Conservation (phyloP, 2,113 vertebrate genomes). For the Peromyscus californicus region DNA sequence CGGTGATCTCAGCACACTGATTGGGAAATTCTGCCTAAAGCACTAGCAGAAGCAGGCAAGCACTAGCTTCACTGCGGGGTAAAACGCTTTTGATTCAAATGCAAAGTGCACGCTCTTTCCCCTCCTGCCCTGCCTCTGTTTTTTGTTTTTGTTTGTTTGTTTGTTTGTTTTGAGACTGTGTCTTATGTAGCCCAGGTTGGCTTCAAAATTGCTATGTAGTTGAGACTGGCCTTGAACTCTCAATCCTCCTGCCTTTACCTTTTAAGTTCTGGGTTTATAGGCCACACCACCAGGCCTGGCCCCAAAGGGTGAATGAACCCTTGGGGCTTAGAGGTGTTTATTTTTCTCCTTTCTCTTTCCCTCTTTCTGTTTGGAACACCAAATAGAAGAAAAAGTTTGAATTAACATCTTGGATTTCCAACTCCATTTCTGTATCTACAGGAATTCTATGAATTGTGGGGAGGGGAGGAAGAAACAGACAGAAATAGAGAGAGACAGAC, state of each 20-base stretch:
- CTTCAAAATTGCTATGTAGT: not conserved
- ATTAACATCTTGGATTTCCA: not conserved
- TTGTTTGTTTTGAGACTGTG: not conserved
- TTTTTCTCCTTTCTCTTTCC: not conserved
- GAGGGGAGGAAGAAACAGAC: constrained; percentile 52
- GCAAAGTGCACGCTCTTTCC: not conserved
- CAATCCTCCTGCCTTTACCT: not conserved
- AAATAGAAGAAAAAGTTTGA: constrained; percentile 10
- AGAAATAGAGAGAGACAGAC: constrained; percentile 63
- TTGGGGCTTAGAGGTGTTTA: not conserved
- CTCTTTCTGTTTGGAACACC: not conserved
- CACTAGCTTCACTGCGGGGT: not conserved
- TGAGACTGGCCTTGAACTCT: not conserved
- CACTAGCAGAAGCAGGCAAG: not conserved
- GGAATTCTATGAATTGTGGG: not conserved
- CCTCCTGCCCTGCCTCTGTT: not conserved
- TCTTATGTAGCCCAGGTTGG: not conserved
- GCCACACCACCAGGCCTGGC: not conserved
- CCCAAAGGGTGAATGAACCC: not conserved
- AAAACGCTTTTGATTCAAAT: not conserved
- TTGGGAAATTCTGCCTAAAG: not conserved
- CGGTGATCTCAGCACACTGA: not conserved
- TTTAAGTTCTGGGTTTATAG: not conserved
- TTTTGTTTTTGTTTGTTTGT: not conserved
- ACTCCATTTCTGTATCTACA: not conserved